Evolutionary conservation across 2,113 vertebrate genomes (phyloP), one percentile per base, ranked within the genome.

Genomic region (Chascanopsetta lugubris): DNA sequence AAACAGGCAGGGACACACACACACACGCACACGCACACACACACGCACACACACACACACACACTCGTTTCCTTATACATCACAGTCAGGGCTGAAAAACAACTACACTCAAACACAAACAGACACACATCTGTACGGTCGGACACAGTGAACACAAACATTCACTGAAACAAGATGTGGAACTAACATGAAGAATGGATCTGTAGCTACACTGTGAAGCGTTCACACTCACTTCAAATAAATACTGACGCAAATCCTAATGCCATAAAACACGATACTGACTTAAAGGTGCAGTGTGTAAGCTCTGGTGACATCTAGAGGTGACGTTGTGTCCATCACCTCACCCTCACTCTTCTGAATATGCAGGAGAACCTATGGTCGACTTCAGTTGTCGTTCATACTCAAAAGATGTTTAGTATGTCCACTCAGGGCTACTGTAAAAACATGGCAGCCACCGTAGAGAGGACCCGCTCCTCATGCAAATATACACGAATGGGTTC

Each of bases 1-100:
- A 74, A 75, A 57, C 76, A 56, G 38, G 4, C 20, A 13, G 8
- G 20, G 32, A 56, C 48, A 58, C 21, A 51, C 6, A 61, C 21
- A 45, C 10, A 47, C 6, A 34, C 38, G 51, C 43, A 57, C 54
- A 47, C 34, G n/a, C 42, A 25, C 49, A 17, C 1, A 5, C 24
- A 49, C 48, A 55, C 50, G 15, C 26, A 20, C 36, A 48, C 36
- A 64, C 22, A 49, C 40, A 57, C 29, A 62, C n/a, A 61, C 43
- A 48, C 30, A 15, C 20, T 24, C 30, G 18, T 11, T 25, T 38
- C 34, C 38, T 25, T 60, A 8, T 13, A 15, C 20, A 40, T 32
- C 32, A 24, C 36, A 42, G 0, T 17, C 68, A 22, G 27, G 2
- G 48, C 18, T 61, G 29, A 45, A 13, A 59, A 5, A 67, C 22